Conservation (phyloP, 2,888 invertebrate species). For the Macrophya annulata region DNA sequence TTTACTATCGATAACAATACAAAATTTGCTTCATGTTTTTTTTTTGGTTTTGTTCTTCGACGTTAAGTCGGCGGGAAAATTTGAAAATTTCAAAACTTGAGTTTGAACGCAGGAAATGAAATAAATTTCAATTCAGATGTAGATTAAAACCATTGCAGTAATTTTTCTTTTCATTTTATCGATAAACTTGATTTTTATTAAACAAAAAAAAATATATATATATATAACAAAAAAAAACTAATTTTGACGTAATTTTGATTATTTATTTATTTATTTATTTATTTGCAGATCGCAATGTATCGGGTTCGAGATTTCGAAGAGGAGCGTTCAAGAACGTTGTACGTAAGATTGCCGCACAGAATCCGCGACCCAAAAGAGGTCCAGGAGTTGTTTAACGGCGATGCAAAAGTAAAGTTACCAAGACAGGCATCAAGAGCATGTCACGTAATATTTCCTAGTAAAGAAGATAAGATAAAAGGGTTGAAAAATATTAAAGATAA, state of each 20-base stretch:
- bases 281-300: conserved; percentile 12
- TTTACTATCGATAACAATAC: not conserved
- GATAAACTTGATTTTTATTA: not conserved
- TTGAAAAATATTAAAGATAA: conserved; percentile 64
- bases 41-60: not conserved
- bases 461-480: conserved; percentile 69
- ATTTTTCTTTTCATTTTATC: no score
- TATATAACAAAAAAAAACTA: not conserved
- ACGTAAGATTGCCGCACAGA: conserved; percentile 70
- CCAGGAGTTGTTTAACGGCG: conserved; percentile 67
- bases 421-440: conserved; percentile 70
- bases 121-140: not conserved
- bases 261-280: not conserved
- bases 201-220: not conserved
- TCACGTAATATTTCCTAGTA: conserved; percentile 68
- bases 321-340: conserved; percentile 66
- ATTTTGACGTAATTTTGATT: not conserved
- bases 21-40: not conserved
- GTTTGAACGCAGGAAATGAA: not conserved
- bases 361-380: conserved; percentile 68
- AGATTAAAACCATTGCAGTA: no score
- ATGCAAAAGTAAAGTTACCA: conserved; percentile 68
- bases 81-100: not conserved
- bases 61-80: not conserved
- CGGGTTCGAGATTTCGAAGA: conserved; percentile 52